phyloP scores from a whole-genome alignment of 2,888 invertebrate genomes.

The Clistopyga incitator region DNA sequence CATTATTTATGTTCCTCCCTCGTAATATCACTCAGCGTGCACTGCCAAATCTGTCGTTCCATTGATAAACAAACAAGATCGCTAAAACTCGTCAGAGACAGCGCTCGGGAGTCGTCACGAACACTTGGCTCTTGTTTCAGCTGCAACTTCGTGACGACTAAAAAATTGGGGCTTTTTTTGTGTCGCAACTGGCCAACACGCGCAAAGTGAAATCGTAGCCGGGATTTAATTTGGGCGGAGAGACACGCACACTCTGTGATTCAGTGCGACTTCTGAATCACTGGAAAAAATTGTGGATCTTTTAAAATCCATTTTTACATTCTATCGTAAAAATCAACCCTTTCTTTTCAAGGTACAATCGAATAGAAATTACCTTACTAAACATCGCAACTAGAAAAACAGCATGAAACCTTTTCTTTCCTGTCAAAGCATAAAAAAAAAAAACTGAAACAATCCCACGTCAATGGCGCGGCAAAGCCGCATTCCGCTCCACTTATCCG shows the following conservation, averaged over 20 bases:
- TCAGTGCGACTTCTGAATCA: too few relatives aligned
- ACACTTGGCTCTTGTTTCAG: background rate
- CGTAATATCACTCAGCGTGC: slow-evolving; percentile 15
- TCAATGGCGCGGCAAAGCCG: background rate
- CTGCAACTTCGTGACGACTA: background rate
- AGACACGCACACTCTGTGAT: too few relatives aligned
- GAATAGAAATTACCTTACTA: too few relatives aligned
- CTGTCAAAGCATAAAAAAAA: too few relatives aligned
- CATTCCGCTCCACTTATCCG: background rate
- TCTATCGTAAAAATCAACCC: too few relatives aligned
- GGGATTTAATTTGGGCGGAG: too few relatives aligned
- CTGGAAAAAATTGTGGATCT: too few relatives aligned
- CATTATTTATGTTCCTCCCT: slow-evolving; percentile 6
- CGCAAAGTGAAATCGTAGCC: background rate
- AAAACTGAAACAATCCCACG: background rate
- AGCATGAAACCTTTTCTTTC: too few relatives aligned
- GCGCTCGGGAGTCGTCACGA: background rate
- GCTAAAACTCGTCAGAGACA: background rate
- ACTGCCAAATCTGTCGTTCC: slow-evolving; percentile 23
- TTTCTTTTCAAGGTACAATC: too few relatives aligned
- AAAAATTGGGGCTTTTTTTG: background rate
- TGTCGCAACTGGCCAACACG: background rate
- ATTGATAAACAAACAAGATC: background rate
- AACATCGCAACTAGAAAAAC: too few relatives aligned
- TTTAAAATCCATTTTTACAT: too few relatives aligned